A percentile compares a stretch with the other conserved stretches of the same genome.
phyloP scores from a whole-genome alignment of 2,797 vertebrate species.

The Alca torda region DNA sequence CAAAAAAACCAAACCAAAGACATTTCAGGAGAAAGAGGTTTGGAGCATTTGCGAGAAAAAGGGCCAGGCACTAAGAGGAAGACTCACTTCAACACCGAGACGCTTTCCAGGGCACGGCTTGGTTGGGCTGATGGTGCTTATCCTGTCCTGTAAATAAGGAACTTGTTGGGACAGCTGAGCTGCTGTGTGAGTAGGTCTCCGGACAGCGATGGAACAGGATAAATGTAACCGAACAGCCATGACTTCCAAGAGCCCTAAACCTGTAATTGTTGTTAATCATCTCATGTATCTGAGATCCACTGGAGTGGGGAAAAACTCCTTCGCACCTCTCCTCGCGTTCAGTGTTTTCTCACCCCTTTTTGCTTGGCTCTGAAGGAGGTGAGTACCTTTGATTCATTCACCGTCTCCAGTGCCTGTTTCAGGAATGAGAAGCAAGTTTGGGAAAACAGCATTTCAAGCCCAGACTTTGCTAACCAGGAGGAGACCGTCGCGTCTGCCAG shows the following conservation, averaged over 20 bases:
- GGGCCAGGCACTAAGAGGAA: not conserved
- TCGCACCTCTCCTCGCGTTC: rapidly evolving
- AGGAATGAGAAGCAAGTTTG: not conserved
- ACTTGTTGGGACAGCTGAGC: not conserved
- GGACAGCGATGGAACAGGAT: not conserved
- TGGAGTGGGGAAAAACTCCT: not conserved
- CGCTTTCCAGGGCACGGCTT: rapidly evolving
- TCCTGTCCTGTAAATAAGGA: not conserved
- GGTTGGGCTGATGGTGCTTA: not conserved
- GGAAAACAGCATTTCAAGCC: not conserved
- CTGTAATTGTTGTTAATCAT: not conserved
- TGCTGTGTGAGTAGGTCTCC: not conserved
- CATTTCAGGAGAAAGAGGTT: not conserved
- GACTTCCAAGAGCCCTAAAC: not conserved
- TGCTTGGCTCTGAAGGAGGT: not conserved
- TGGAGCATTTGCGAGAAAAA: not conserved
- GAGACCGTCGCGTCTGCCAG: not conserved
- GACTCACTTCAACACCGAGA: not conserved
- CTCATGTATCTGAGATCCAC: not conserved
- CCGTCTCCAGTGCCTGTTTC: not conserved
- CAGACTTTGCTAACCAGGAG: not conserved
- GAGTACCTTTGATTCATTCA: not conserved
- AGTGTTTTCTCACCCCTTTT: not conserved
- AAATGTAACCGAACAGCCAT: not conserved
- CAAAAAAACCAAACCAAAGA: not conserved